These are phyloP conservation scores for Leucania comma DNA, from an alignment of 2,888 invertebrate genomes.

Conservation along the genomic window DNA sequence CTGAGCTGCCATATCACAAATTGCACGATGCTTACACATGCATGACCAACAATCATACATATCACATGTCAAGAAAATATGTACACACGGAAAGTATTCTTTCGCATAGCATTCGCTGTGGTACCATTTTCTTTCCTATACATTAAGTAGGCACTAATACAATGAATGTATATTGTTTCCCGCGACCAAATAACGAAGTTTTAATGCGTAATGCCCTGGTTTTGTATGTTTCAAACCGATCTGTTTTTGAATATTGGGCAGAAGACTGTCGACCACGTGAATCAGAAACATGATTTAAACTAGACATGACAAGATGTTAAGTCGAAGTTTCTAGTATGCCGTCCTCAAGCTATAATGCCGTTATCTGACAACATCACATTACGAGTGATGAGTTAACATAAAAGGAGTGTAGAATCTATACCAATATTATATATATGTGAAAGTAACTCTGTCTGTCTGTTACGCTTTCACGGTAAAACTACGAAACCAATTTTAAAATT, in stretches of 20 bases:
- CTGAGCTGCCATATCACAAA: conserved; percentile 60
- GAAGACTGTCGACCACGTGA: conserved; percentile 23
- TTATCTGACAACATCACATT: no score
- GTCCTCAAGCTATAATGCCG: no score
- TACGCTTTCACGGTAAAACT: no score
- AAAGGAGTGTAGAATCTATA: no score
- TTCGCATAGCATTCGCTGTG: conserved; percentile 61
- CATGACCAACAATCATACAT: conserved; percentile 72
- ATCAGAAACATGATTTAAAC: conserved; percentile 6
- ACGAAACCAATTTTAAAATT: no score
- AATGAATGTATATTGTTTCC: conserved; percentile 69
- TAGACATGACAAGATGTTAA: background rate
- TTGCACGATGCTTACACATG: conserved; percentile 65
- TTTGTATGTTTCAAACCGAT: conserved; percentile 60
- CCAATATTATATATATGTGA: no score
- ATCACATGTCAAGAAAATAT: conserved; percentile 75
- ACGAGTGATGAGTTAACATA: no score
- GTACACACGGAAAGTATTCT: conserved; percentile 68
- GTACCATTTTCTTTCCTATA: conserved; percentile 68
- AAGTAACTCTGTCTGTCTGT: no score
- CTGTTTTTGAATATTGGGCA: conserved; percentile 23
- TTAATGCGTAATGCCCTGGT: conserved; percentile 71
- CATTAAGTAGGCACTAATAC: conserved; percentile 76
- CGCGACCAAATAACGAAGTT: conserved; percentile 59
- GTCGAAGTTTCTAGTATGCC: conserved; percentile 7